Evolutionary conservation across 2,797 vertebrate genomes (phyloP), one percentile per base, ranked within the genome.

Genomic region (Momotus momota): DNA sequence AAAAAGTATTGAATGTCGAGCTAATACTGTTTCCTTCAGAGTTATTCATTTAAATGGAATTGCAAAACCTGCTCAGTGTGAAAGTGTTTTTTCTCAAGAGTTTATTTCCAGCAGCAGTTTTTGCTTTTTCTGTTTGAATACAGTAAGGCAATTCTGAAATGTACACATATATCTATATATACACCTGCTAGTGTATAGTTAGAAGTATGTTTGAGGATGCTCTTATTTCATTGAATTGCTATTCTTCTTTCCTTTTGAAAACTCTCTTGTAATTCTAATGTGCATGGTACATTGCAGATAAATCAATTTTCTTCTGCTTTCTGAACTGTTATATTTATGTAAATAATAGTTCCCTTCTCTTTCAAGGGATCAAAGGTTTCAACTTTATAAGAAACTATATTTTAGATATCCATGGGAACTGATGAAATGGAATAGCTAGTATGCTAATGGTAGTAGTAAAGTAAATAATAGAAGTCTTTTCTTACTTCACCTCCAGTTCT

Each of bases 301-400:
- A 95, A 92, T 89, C 33, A n/a, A 58, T 67, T 78, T 80, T 91
- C 40, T 73, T 88, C 54, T 89, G 43, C 78, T 90, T 92, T 94
- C 49, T 91, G 57, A 94, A 81, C 26, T 41, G 25, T 74, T 94
- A 79, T 88, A 72, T 81, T 73, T 92, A 88, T 91, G 79, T 93
- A 96, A 97, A 96, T 96, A 92, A 82, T 51, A 65, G 66, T 73
- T 96, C 49, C 14, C 40, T 86, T 94, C 35, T 91, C 55, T 88
- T 49, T 84, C 71, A 94, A 92, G 64, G 33, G 43, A 81, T 81
- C 49, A 96, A 91, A 96, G 43, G 31, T 80, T 86, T 81, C 71
- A 67, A 4, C 71, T 75, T 19, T 70, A 66, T 57, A 40, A 93
- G 61, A 84, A 94, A n/a, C 41, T 83, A 5, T 73, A 55, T 86